Evolutionary conservation across 1,140 invertebrate species (phyloP).

Genomic region (Notospermus geniculatus): DNA sequence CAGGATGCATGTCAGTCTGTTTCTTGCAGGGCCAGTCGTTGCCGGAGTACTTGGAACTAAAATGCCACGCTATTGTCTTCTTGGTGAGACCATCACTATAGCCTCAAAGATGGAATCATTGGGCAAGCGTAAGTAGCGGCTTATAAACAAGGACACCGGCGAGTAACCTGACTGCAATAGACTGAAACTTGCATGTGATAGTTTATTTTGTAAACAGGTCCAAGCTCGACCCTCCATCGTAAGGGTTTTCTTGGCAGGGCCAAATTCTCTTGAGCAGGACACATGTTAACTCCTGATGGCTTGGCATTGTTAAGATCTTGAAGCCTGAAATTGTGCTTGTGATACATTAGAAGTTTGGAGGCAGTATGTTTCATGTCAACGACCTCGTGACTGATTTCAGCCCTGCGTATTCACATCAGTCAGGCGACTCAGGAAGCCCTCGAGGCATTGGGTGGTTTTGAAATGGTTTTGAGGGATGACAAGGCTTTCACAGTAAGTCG

Average conservation of each 20-base stretch:
- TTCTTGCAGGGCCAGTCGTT: slow-evolving; percentile 22
- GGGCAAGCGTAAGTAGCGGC: neutral
- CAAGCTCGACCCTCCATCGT: too few relatives aligned
- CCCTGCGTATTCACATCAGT: slow-evolving; percentile 29
- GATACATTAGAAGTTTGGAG: slow-evolving; percentile 10
- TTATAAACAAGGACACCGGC: too few relatives aligned
- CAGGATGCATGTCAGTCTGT: too few relatives aligned
- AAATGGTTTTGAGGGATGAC: slow-evolving; percentile 21
- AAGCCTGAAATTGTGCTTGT: neutral
- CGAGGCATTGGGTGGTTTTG: slow-evolving; percentile 20
- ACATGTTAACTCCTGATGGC: neutral
- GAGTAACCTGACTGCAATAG: too few relatives aligned
- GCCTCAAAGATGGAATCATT: slow-evolving; percentile 10
- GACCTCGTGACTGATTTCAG: slow-evolving; percentile 10
- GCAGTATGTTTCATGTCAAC: slow-evolving; percentile 10
- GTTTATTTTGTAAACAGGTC: too few relatives aligned
- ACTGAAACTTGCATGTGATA: too few relatives aligned
- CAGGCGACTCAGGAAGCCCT: slow-evolving; percentile 23
- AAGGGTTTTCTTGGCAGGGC: too few relatives aligned
- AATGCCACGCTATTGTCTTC: slow-evolving; percentile 7
- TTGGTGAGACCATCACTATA: neutral
- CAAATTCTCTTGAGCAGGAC: too few relatives aligned
- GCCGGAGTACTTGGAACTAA: slow-evolving; percentile 21
- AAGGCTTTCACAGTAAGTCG: slow-evolving; percentile 15
- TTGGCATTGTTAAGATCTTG: neutral